Evolutionary conservation across 2,797 vertebrate species (phyloP).

Genomic region (Epinephelus malabaricus): DNA sequence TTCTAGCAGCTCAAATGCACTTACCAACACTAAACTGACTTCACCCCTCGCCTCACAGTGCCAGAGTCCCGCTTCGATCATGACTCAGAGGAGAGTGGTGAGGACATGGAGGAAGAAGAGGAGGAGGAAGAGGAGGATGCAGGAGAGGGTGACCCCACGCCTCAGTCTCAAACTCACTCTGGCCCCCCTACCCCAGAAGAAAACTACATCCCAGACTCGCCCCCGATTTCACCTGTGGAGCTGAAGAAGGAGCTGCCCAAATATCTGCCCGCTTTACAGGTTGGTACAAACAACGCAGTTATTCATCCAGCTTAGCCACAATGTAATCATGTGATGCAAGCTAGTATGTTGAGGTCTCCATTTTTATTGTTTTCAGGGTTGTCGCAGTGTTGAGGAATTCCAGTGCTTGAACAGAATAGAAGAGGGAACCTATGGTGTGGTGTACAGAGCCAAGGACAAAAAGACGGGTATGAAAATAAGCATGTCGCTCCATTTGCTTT

Average conservation of each 20-base stretch:
- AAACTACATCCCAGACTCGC: constrained; percentile 94
- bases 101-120: constrained; percentile 84
- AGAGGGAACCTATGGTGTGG: constrained; percentile 97
- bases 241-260: constrained; percentile 97
- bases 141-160: constrained; percentile 88
- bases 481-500: fast-evolving
- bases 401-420: constrained; percentile 98
- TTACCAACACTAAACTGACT: background rate
- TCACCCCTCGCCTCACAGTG: constrained; percentile 78
- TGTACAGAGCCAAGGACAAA: constrained; percentile 98
- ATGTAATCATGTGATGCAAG: background rate
- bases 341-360: background rate
- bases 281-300: constrained; percentile 49
- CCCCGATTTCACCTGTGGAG: constrained; percentile 93
- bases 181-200: constrained; percentile 90
- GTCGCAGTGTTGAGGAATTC: constrained; percentile 98
- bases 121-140: constrained; percentile 82
- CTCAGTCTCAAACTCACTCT: constrained; percentile 91
- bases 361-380: constrained; percentile 86
- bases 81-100: constrained; percentile 89
- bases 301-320: background rate
- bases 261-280: constrained; percentile 97
- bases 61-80: constrained; percentile 97
- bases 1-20: background rate
- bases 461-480: constrained; percentile 89